Base-by-base conservation (phyloP, 2,797 vertebrate species). In the Pelodytes ibericus region DNA sequence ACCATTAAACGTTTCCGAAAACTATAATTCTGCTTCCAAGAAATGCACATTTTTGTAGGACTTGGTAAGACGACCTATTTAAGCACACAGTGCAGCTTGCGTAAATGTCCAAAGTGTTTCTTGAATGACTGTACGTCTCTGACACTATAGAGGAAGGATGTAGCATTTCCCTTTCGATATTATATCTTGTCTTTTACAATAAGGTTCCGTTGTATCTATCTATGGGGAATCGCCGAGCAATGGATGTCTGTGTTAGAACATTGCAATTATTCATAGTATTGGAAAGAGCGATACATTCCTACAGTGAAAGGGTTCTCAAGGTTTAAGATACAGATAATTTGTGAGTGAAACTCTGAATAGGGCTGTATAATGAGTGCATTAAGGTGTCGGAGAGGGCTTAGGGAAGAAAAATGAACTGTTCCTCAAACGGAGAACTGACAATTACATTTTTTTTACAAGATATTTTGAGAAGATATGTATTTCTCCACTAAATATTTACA, bases 351-450 rank as follows among this genome's bases (percentile, higher is more conserved):
- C 10, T 29, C 66, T 70, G 74, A 36, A 27, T 11, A 29, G 24
- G 16, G 41, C 7, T 26, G 49, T n/a, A 29, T 74, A 60, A 66
- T 33, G 41, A 72, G 36, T 59, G 31, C 75, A 78, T 72, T 78
- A 65, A 51, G 53, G 53, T 72, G 69, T 78, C 62, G 15, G 29
- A 63, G 26, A 31, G 27, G 53, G 18, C 72, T 72, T 49, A 18
- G 13, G 18, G 11, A 41, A 72, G 69, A 78, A 22, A 29, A 78
- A 78, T 78, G 24, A 53, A 29, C 24, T 16, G 30, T 6, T 39
- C 26, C 27, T 24, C 33, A 65, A 57, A 57, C 71, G 41, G 71
- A 8, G 36, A 56, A 18, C 25, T 71, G 56, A 47, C 44, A 39
- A 41, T 58, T 62, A 31, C 0, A 36, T 36, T 36, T 59, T 31